phyloP scores from a whole-genome alignment of 1,140 invertebrate genomes.

The Chelonus insularis region DNA sequence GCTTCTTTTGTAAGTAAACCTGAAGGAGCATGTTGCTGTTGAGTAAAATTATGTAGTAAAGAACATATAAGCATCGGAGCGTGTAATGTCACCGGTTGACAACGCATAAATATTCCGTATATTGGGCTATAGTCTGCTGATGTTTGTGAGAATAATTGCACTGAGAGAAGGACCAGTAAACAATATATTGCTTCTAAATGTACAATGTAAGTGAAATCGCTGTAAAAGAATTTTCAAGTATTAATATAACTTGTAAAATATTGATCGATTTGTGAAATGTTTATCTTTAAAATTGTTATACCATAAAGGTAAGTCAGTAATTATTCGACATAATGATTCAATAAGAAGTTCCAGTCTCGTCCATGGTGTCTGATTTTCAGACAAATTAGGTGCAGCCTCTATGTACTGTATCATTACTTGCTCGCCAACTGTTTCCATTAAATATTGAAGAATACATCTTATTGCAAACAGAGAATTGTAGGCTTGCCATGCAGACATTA shows the following conservation, averaged over 20 bases:
- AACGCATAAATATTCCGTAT: slow-evolving; percentile 74
- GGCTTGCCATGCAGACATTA: slow-evolving; percentile 91
- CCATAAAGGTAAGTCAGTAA: slow-evolving; percentile 78
- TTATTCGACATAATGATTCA: slow-evolving; percentile 71
- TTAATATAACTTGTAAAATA: no score
- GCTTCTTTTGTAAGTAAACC: slow-evolving; percentile 65
- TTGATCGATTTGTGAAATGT: no score
- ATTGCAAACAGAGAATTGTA: slow-evolving; percentile 93
- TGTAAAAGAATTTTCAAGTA: slow-evolving; percentile 60
- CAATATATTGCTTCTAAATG: slow-evolving; percentile 88
- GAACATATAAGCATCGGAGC: slow-evolving; percentile 76
- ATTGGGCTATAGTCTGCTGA: slow-evolving; percentile 64
- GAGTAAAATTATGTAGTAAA: slow-evolving; percentile 76
- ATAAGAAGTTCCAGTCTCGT: slow-evolving; percentile 66
- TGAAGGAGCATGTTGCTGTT: slow-evolving; percentile 75
- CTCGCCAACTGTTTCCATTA: slow-evolving; percentile 79
- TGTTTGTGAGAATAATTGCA: slow-evolving; percentile 81
- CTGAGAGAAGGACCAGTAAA: slow-evolving; percentile 82
- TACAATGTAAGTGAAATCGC: slow-evolving; percentile 85
- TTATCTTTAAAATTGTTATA: no score
- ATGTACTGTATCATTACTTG: slow-evolving; percentile 75
- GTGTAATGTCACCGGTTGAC: slow-evolving; percentile 67
- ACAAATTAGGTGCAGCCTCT: slow-evolving; percentile 60
- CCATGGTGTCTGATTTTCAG: slow-evolving; percentile 12
- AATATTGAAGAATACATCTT: slow-evolving; percentile 84